Evolutionary conservation across 2,113 vertebrate genomes (phyloP).

Genomic region (Varanus komodoensis): DNA sequence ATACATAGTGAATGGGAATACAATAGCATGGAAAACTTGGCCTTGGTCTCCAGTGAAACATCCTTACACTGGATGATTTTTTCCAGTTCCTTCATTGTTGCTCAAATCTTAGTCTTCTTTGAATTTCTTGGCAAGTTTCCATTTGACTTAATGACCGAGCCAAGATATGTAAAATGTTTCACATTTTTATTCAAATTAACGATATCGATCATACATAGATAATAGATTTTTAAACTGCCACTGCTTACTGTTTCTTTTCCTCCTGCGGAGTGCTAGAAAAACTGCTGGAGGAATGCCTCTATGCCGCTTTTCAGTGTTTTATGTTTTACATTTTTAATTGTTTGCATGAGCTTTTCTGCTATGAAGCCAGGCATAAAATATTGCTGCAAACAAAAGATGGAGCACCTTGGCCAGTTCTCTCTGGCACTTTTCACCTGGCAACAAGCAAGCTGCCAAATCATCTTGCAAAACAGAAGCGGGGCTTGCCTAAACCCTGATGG

Average conservation of each 20-base stretch:
- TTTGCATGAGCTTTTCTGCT: not conserved
- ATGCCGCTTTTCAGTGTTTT: not conserved
- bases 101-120: too few species aligned
- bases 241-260: not conserved
- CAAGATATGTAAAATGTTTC: too few species aligned
- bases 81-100: too few species aligned
- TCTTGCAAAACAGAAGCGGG: not conserved
- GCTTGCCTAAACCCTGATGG: not conserved
- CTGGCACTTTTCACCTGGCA: not conserved
- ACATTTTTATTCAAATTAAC: not conserved
- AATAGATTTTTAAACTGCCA: not conserved
- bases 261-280: not conserved
- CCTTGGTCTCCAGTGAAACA: too few species aligned
- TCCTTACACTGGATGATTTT: too few species aligned
- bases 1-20: too few species aligned
- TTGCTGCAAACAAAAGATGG: not conserved
- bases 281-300: not conserved
- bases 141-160: too few species aligned
- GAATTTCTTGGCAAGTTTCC: too few species aligned
- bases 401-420: not conserved
- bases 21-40: too few species aligned
- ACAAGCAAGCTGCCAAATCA: not conserved
- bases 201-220: not conserved
- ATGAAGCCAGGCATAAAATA: not conserved
- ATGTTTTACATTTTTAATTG: not conserved